These are phyloP conservation scores for Cheilosia impressa DNA, from an alignment of 2,888 invertebrate species.

Conservation along the genomic window DNA sequence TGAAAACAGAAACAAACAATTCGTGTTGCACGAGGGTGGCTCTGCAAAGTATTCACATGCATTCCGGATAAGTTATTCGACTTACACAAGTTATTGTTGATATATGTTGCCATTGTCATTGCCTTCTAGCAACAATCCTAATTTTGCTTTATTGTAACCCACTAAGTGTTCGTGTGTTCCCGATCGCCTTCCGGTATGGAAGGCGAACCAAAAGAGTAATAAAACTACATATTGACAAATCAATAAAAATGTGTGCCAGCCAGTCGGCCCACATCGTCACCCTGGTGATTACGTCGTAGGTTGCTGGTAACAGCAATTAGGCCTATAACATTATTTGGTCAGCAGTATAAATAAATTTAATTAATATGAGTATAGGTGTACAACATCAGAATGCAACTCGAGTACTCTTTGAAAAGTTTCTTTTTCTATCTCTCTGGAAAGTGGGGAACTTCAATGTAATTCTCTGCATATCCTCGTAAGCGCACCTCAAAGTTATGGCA, in stretches of 20 bases:
- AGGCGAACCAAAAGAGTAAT: slow-evolving; percentile 3
- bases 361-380: neutral
- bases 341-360: slow-evolving; percentile 14
- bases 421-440: neutral
- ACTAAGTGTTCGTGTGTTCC: neutral
- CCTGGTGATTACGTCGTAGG: slow-evolving; percentile 7
- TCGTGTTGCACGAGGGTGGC: too few species aligned
- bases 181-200: slow-evolving; percentile 10
- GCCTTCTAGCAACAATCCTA: neutral
- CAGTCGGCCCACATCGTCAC: neutral
- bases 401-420: neutral
- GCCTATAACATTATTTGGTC: slow-evolving; percentile 15
- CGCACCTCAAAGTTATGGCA: slow-evolving; percentile 1
- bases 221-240: slow-evolving; percentile 44
- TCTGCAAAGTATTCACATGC: too few species aligned
- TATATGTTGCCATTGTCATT: neutral
- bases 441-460: slow-evolving; percentile 11
- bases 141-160: neutral
- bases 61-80: too few species aligned
- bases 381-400: neutral
- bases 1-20: neutral
- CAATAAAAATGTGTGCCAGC: slow-evolving; percentile 26
- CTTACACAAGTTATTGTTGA: neutral
- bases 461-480: neutral
- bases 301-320: slow-evolving; percentile 4